phyloP scores from a whole-genome alignment of 2,113 vertebrate genomes.

The Octodon degus region DNA sequence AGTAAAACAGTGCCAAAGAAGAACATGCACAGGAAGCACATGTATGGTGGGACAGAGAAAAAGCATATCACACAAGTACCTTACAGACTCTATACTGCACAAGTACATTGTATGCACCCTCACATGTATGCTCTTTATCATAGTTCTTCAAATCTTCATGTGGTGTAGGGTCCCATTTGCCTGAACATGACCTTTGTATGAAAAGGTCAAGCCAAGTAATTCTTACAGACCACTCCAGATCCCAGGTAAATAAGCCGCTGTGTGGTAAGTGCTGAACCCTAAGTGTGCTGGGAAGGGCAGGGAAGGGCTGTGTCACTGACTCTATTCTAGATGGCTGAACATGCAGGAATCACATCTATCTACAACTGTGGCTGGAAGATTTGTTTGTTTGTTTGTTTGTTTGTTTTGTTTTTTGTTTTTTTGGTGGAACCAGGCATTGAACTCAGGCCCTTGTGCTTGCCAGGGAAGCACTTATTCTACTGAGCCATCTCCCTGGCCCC shows the following conservation, averaged over 20 bases:
- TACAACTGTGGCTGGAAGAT: neutral
- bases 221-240: neutral
- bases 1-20: constrained; percentile 40
- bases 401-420: too few species aligned
- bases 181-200: neutral
- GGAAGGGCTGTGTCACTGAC: constrained; percentile 58
- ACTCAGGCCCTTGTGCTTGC: too few species aligned
- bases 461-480: too few species aligned
- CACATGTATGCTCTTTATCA: neutral
- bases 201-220: constrained; percentile 29
- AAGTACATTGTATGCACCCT: neutral
- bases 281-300: neutral
- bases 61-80: neutral
- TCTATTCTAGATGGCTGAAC: constrained; percentile 5
- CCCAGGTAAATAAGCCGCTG: neutral
- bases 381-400: too few species aligned
- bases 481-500: too few species aligned
- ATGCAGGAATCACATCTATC: neutral
- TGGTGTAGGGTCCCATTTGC: neutral
- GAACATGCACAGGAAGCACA: neutral
- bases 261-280: neutral
- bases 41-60: neutral
- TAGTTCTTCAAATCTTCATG: constrained; percentile 21
- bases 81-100: neutral
- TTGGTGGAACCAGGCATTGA: too few species aligned